Conservation (phyloP, 2,797 vertebrate genomes). For the Sphenopsis melanotis region DNA sequence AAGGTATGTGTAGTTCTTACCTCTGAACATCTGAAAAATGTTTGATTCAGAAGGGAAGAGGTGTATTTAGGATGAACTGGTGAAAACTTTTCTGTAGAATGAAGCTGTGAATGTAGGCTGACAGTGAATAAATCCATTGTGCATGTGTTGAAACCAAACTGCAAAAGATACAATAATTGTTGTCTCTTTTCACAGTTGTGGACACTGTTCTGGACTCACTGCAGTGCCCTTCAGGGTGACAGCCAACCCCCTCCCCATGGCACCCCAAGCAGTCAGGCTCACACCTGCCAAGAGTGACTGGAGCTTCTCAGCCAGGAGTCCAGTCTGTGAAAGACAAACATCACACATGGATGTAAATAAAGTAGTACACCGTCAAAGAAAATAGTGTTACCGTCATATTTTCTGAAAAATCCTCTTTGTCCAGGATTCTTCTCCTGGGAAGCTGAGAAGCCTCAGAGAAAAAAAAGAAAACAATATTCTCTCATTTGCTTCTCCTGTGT, state of each 20-base stretch:
- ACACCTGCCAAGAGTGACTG: background rate
- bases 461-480: too few species aligned
- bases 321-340: background rate
- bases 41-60: background rate
- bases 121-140: background rate
- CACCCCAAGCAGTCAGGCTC: background rate
- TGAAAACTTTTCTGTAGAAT: background rate
- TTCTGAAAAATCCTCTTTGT: too few species aligned
- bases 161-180: background rate
- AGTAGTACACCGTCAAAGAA: background rate
- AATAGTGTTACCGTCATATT: too few species aligned
- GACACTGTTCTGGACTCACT: background rate
- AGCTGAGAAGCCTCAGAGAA: too few species aligned
- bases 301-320: background rate
- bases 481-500: too few species aligned
- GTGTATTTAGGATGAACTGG: background rate
- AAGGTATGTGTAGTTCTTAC: background rate
- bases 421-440: too few species aligned
- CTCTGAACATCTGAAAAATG: background rate
- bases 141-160: background rate
- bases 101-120: background rate
- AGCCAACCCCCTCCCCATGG: background rate
- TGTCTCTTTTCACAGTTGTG: background rate
- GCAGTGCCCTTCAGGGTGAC: background rate
- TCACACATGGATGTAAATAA: fast-evolving